A percentile compares a stretch with the other conserved stretches of the same genome.
Evolutionary conservation across 2,113 vertebrate genomes (phyloP).

Genomic region (Phyllostomus hastatus): DNA sequence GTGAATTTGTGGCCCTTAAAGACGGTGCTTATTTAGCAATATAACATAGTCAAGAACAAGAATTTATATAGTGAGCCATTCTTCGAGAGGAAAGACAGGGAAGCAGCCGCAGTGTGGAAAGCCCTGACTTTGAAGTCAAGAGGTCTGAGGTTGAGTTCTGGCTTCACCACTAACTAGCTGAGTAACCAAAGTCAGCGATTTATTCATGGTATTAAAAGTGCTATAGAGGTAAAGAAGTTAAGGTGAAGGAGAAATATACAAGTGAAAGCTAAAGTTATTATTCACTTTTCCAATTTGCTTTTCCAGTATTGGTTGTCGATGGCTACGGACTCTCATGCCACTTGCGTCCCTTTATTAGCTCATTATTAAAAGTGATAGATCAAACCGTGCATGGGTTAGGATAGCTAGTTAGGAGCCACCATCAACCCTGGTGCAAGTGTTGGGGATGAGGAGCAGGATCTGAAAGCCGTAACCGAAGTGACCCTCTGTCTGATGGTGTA

Average conservation of each 20-base stretch:
- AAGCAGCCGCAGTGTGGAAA: neutral
- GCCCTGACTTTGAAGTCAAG: neutral
- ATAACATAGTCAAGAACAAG: neutral
- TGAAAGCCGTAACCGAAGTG: neutral
- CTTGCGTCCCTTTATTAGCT: neutral
- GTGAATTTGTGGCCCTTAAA: neutral
- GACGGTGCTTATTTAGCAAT: neutral
- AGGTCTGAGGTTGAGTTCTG: neutral
- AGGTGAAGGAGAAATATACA: neutral
- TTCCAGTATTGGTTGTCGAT: neutral
- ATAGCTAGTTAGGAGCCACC: neutral
- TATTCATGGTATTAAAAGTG: neutral
- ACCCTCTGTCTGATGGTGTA: neutral
- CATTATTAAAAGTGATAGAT: neutral
- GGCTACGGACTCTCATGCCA: neutral
- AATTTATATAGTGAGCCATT: neutral
- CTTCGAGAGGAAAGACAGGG: neutral
- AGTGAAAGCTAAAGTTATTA: neutral
- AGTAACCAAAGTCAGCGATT: neutral
- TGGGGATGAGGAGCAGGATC: neutral
- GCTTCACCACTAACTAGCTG: neutral
- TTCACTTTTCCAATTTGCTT: neutral
- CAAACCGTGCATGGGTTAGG: neutral
- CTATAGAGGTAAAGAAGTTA: neutral
- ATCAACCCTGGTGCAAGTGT: too few species aligned